Conservation (phyloP, 1,140 invertebrate species). For the Monochamus saltuarius region DNA sequence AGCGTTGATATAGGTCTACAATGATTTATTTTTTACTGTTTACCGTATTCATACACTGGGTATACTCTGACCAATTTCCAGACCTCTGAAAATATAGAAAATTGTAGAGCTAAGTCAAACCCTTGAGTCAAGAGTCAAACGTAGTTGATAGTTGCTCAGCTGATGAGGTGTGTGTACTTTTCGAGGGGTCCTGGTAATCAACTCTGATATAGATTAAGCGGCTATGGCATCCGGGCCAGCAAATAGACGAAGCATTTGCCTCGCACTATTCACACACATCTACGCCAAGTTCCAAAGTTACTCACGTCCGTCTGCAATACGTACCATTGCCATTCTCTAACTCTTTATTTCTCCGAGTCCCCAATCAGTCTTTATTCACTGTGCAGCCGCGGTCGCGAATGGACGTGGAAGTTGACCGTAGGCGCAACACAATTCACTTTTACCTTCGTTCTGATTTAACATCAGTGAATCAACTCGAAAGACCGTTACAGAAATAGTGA, state of each 20-base stretch:
- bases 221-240: slow-evolving; percentile 11
- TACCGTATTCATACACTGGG: too few species aligned
- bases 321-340: slow-evolving; percentile 2
- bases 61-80: too few species aligned
- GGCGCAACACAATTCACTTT: slow-evolving; percentile 17
- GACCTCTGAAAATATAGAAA: too few species aligned
- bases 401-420: slow-evolving; percentile 23
- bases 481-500: slow-evolving; percentile 3
- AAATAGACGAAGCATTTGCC: not conserved
- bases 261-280: not conserved
- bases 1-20: too few species aligned
- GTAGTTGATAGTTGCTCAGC: too few species aligned
- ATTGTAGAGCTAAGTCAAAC: too few species aligned
- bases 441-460: slow-evolving; percentile 17
- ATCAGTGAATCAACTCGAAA: slow-evolving; percentile 8
- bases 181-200: not conserved
- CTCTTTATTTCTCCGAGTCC: not conserved
- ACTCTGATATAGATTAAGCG: slow-evolving; percentile 1
- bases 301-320: too few species aligned
- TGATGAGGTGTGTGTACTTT: too few species aligned
- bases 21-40: too few species aligned
- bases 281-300: too few species aligned
- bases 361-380: slow-evolving; percentile 12
- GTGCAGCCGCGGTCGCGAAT: slow-evolving; percentile 21
- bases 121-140: too few species aligned